Evolutionary conservation across 2,113 vertebrate species (phyloP).

Genomic region (Baryphthengus martii): DNA sequence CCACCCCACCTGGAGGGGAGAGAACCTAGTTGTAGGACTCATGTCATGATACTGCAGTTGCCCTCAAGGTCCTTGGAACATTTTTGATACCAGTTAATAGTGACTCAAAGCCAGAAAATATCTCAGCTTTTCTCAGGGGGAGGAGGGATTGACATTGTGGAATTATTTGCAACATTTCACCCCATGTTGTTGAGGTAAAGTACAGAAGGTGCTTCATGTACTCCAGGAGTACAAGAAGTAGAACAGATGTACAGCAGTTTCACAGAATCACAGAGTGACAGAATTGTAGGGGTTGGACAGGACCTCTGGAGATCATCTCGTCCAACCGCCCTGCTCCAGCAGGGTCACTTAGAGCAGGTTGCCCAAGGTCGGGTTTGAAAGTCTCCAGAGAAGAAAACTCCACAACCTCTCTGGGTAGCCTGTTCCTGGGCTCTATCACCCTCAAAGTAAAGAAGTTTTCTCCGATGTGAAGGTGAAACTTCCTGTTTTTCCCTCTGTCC

Average conservation of each 20-base stretch:
- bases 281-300: no score
- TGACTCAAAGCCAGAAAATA: not conserved
- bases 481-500: not conserved
- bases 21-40: not conserved
- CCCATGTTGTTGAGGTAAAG: not conserved
- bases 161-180: not conserved
- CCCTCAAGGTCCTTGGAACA: not conserved
- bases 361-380: no score
- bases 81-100: not conserved
- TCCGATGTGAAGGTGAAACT: no score
- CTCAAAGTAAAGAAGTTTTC: no score
- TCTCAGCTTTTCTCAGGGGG: not conserved
- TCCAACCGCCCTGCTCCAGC: no score
- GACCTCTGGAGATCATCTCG: no score
- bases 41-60: not conserved
- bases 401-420: no score
- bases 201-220: not conserved
- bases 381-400: no score
- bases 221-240: not conserved
- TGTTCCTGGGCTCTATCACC: no score
- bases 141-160: not conserved
- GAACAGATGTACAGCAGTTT: not conserved
- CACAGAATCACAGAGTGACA: no score
- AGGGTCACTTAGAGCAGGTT: no score
- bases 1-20: not conserved